phyloP scores from a whole-genome alignment of 2,888 invertebrate genomes.

The Bugula neritina region DNA sequence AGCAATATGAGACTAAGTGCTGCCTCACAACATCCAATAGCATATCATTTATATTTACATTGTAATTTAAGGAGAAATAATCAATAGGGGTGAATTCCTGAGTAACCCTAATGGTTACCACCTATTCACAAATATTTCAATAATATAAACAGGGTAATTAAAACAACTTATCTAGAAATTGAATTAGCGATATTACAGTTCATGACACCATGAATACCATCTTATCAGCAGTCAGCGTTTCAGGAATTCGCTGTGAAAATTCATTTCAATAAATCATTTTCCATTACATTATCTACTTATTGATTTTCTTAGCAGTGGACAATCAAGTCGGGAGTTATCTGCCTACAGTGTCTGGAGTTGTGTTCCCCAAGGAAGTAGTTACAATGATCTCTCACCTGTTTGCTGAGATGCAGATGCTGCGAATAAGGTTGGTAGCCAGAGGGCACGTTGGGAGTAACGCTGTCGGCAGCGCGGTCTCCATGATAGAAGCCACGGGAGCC shows the following conservation, averaged over 20 bases:
- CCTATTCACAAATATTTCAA: background rate
- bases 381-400: conserved; percentile 16
- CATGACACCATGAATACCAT: too few relatives aligned
- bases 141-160: background rate
- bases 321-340: too few relatives aligned
- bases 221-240: too few relatives aligned
- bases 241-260: too few relatives aligned
- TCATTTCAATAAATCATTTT: too few relatives aligned
- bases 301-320: too few relatives aligned
- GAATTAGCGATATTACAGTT: too few relatives aligned
- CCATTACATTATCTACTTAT: too few relatives aligned
- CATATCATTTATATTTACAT: background rate
- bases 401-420: background rate
- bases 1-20: background rate
- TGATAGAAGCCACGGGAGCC: background rate
- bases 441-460: background rate
- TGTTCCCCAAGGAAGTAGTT: too few relatives aligned
- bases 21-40: background rate
- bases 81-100: background rate
- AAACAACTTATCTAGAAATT: background rate
- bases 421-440: conserved; percentile 3
- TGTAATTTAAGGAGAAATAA: background rate
- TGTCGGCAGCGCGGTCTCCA: background rate
- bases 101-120: background rate
- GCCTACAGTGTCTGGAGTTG: too few relatives aligned